A percentile compares a stretch with the other conserved stretches of the same genome.
Evolutionary conservation across 92 coral and sea anemone species (phyloP).

Genomic region (Muricea muricata): DNA sequence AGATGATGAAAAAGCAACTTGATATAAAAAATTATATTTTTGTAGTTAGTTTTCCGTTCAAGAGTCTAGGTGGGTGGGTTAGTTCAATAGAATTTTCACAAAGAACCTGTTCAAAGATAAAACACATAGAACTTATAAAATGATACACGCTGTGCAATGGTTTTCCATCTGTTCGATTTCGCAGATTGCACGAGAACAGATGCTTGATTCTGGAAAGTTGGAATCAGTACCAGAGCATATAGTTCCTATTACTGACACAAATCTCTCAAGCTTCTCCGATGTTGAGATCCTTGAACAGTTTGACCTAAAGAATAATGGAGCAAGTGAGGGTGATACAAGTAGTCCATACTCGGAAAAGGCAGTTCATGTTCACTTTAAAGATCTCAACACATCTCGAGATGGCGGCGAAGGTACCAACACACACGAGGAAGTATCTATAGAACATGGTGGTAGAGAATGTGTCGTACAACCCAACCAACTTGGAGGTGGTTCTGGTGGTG

Average conservation of each 20-base stretch:
- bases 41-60: no score
- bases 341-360: constrained; percentile 73
- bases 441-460: constrained; percentile 48
- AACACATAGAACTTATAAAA: background rate
- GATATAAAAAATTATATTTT: no score
- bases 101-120: background rate
- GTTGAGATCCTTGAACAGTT: constrained; percentile 44
- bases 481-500: constrained; percentile 79
- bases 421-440: background rate
- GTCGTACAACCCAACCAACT: constrained; percentile 75
- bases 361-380: constrained; percentile 90
- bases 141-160: no score
- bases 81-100: no score
- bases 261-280: constrained; percentile 40
- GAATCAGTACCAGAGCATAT: constrained; percentile 15
- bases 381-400: constrained; percentile 8
- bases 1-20: no score
- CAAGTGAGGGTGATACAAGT: constrained; percentile 55
- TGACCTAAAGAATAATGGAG: constrained; percentile 18
- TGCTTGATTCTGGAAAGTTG: constrained; percentile 1
- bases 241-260: background rate
- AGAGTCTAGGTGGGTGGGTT: no score
- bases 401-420: constrained; percentile 3
- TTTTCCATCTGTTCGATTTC: background rate
- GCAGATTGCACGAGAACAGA: background rate